Evolutionary conservation across 2,888 invertebrate species (phyloP), one percentile per base, ranked within the genome.

Genomic region (Dascillus cervinus): DNA sequence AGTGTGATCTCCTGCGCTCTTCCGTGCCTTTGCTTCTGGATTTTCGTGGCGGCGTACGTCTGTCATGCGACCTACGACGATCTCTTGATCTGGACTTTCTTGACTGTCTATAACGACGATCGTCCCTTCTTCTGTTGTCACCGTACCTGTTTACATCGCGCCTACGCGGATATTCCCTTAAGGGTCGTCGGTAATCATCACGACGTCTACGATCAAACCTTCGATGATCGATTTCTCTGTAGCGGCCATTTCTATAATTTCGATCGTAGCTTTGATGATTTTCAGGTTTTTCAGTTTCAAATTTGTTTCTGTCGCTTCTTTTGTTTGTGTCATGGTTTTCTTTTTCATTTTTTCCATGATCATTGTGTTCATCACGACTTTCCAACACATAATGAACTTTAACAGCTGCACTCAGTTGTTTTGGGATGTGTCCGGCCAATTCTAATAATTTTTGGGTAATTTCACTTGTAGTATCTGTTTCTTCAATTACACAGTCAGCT

Each of bases 31-130:
- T 34, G 34, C 46, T 65, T 57, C 34, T 69, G 62, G 58, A 69
- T 65, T 39, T 70, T 69, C 43, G 68, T 64, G 44, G 68, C 67
- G 22, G 68, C 47, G 37, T 63, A 41, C 39, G 62, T 48, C 11
- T 65, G 59, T 52, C 47, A 17, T 49, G 44, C 12, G 53, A 56
- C 32, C 47, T 39, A 10, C 51, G 49, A 14, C 43, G 42, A 6
- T 55, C 53, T 19, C 49, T 50, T 3, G 58, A 57, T 27, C 50
- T 46, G 2, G 58, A 55, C 32, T 52, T 43, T 32, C 51, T 44
- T 2, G 50, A 46, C 6, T 50, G 39, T 28, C 45, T 42, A 27
- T 33, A 32, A n/a, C 26, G 29, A 3, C 29, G 23, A 15, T 39
- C 33, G 11, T 26, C 27, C 4, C 8, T 4, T 11, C 28, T 28